phyloP scores from a whole-genome alignment of 2,888 invertebrate genomes.

The Andrena hattorfiana region DNA sequence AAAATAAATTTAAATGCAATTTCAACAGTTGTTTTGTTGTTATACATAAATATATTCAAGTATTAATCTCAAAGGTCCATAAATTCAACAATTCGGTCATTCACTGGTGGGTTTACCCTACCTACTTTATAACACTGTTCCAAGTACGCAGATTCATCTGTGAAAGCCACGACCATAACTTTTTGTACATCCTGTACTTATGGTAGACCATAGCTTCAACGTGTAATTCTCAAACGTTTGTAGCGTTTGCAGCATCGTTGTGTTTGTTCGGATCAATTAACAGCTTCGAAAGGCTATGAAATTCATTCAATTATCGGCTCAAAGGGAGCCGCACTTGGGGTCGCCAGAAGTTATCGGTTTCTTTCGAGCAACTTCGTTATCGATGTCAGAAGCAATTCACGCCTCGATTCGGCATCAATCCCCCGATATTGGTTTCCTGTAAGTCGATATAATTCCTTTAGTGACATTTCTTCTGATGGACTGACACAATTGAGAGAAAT shows the following conservation, averaged over 20 bases:
- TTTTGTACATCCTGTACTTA: neutral
- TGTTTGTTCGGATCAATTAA: slow-evolving; percentile 13
- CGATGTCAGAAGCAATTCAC: slow-evolving; percentile 40
- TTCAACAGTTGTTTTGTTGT: no score
- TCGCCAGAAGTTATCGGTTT: slow-evolving; percentile 30
- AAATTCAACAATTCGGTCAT: no score
- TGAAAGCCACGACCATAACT: neutral
- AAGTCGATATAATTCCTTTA: neutral
- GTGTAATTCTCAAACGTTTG: neutral
- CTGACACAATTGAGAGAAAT: neutral
- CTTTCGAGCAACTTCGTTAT: slow-evolving; percentile 41
- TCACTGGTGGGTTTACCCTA: no score
- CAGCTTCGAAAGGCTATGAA: slow-evolving; percentile 7
- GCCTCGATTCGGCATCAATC: slow-evolving; percentile 23
- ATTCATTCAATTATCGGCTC: slow-evolving; percentile 39
- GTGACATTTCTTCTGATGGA: neutral
- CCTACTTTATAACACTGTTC: no score
- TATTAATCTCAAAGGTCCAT: no score
- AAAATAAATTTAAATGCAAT: no score
- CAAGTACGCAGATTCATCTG: no score
- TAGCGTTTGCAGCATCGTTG: neutral
- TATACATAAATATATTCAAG: no score
- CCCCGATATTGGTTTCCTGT: slow-evolving; percentile 10
- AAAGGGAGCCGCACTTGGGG: slow-evolving; percentile 5
- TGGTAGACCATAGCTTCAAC: neutral